Percentiles rank a stretch among this genome's conserved stretches.
Evolutionary conservation across 2,888 invertebrate species (phyloP).

Genomic region (Aporophyla nigra): DNA sequence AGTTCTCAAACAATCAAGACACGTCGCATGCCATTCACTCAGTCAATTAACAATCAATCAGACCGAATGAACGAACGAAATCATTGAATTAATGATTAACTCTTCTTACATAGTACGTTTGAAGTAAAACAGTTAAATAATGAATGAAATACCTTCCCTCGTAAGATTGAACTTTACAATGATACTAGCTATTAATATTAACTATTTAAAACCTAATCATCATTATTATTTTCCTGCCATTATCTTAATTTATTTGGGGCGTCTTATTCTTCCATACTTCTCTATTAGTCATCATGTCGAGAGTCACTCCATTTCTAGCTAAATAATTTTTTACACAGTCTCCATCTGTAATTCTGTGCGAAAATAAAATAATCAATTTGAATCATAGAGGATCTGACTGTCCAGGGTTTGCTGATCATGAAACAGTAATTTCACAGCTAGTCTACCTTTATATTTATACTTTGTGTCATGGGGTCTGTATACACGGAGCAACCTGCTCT

Average conservation of each 20-base stretch:
- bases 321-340: not conserved
- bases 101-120: not conserved
- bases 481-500: no score
- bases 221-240: no score
- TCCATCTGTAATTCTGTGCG: not conserved
- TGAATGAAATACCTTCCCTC: not conserved
- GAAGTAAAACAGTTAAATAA: conserved; percentile 6
- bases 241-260: not conserved
- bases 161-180: not conserved
- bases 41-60: conserved; percentile 47
- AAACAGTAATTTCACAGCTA: not conserved
- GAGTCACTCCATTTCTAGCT: not conserved
- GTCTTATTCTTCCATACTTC: not conserved
- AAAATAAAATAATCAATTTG: not conserved
- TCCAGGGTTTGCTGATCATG: not conserved
- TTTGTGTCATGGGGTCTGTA: no score
- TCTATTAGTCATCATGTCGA: not conserved
- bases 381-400: no score
- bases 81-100: conserved; percentile 22
- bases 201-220: not conserved
- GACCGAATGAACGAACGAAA: conserved; percentile 35
- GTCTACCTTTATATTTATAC: no score
- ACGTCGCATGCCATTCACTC: conserved; percentile 48
- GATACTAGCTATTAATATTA: no score
- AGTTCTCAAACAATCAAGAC: conserved; percentile 38